Percentiles rank a stretch among this genome's conserved stretches.
These are phyloP conservation scores for Bufo gargarizans DNA, from an alignment of 2,113 vertebrate species.

Conservation along the genomic window DNA sequence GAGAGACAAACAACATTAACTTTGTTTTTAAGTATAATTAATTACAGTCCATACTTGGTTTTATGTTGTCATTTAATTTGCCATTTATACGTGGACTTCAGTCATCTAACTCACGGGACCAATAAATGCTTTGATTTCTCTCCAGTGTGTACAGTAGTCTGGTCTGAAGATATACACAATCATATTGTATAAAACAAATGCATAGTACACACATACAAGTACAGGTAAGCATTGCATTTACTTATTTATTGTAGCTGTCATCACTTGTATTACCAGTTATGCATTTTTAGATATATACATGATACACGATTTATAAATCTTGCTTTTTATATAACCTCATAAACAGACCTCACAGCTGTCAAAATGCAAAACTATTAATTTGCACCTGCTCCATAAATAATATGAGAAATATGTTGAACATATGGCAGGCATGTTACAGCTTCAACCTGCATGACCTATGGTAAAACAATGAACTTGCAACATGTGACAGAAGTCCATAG, in stretches of 20 bases:
- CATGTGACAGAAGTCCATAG: neutral
- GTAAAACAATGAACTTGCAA: neutral
- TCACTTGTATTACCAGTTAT: neutral
- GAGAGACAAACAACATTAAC: too few species aligned
- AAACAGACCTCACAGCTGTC: constrained; percentile 21
- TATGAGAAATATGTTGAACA: constrained; percentile 38
- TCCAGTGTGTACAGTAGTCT: neutral
- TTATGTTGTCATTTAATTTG: neutral
- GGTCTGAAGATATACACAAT: neutral
- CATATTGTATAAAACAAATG: neutral
- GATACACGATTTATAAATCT: neutral
- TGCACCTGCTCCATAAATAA: constrained; percentile 39
- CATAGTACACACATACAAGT: neutral
- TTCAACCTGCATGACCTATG: neutral
- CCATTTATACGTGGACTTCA: neutral
- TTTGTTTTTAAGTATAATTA: neutral
- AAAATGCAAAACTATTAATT: constrained; percentile 19
- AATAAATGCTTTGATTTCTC: neutral
- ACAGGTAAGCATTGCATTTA: neutral
- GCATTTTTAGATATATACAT: neutral
- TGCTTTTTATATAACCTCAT: neutral
- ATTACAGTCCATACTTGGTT: neutral
- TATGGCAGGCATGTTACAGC: constrained; percentile 19
- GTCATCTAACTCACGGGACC: neutral
- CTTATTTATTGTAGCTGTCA: neutral